These are phyloP conservation scores for Pteropus alecto DNA, from an alignment of 2,113 vertebrate species.

Conservation along the genomic window DNA sequence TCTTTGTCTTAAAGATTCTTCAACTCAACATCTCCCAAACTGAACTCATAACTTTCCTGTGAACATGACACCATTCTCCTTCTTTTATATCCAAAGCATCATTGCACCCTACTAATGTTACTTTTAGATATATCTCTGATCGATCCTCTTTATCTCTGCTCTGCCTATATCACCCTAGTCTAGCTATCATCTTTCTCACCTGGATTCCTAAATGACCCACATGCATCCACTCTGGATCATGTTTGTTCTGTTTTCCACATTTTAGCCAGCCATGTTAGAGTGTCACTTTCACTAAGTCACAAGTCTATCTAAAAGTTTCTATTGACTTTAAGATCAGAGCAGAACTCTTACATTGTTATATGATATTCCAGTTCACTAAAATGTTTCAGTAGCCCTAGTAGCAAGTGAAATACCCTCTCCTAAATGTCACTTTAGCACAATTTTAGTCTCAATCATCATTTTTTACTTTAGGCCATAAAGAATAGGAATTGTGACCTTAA, in stretches of 20 bases:
- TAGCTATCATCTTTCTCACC: not conserved
- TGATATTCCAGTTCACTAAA: not conserved
- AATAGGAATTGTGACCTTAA: not conserved
- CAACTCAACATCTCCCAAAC: not conserved
- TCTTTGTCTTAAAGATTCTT: not conserved
- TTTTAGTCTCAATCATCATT: not conserved
- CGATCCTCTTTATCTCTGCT: not conserved
- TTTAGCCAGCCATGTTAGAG: not conserved
- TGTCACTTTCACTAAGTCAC: not conserved
- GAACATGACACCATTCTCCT: not conserved
- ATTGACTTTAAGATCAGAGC: not conserved
- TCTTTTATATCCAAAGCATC: not conserved
- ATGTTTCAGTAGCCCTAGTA: not conserved
- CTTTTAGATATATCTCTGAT: not conserved
- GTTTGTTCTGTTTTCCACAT: not conserved
- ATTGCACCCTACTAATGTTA: not conserved
- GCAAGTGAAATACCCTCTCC: not conserved
- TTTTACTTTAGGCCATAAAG: not conserved
- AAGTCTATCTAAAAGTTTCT: not conserved
- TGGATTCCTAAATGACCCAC: not conserved
- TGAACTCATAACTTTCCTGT: not conserved
- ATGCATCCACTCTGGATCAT: not conserved
- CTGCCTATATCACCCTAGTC: fast-evolving
- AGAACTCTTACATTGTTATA: not conserved
- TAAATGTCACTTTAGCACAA: not conserved